phyloP scores from a whole-genome alignment of 2,888 invertebrate genomes.

The Drosophila tripunctata region DNA sequence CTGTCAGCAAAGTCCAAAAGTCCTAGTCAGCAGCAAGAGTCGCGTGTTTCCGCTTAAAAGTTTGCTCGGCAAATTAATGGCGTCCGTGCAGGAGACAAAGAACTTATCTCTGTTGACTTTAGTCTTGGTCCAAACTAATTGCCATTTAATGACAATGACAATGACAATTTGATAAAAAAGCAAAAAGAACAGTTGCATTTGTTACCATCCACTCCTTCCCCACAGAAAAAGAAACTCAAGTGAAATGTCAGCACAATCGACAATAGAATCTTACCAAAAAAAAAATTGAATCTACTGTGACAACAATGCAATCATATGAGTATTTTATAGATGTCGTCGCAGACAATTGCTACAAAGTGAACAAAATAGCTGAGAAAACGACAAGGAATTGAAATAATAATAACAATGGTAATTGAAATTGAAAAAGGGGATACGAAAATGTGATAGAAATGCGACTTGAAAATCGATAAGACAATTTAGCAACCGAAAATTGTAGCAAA shows the following conservation, averaged over 20 bases:
- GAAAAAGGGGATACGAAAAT: slow-evolving; percentile 31
- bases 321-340: slow-evolving; percentile 29
- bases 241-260: slow-evolving; percentile 24
- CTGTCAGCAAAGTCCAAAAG: slow-evolving; percentile 15
- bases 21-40: slow-evolving; percentile 15
- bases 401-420: slow-evolving; percentile 65
- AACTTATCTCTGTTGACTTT: slow-evolving; percentile 45
- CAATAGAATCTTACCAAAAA: slow-evolving; percentile 19
- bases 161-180: slow-evolving; percentile 59
- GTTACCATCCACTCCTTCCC: too few species aligned
- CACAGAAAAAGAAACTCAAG: too few species aligned
- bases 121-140: slow-evolving; percentile 52
- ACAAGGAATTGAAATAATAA: slow-evolving; percentile 59
- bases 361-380: too few species aligned
- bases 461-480: slow-evolving; percentile 19
- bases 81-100: slow-evolving; percentile 12
- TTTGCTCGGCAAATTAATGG: slow-evolving; percentile 46
- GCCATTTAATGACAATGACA: slow-evolving; percentile 73
- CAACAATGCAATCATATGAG: slow-evolving; percentile 61
- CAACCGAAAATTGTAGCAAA: slow-evolving; percentile 1
- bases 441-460: slow-evolving; percentile 2
- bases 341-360: slow-evolving; percentile 67
- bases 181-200: slow-evolving; percentile 32
- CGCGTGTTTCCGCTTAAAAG: slow-evolving; percentile 75
- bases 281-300: slow-evolving; percentile 39